These are phyloP conservation scores for Metallyticus violacea DNA, from an alignment of 2,888 invertebrate species.

Conservation along the genomic window DNA sequence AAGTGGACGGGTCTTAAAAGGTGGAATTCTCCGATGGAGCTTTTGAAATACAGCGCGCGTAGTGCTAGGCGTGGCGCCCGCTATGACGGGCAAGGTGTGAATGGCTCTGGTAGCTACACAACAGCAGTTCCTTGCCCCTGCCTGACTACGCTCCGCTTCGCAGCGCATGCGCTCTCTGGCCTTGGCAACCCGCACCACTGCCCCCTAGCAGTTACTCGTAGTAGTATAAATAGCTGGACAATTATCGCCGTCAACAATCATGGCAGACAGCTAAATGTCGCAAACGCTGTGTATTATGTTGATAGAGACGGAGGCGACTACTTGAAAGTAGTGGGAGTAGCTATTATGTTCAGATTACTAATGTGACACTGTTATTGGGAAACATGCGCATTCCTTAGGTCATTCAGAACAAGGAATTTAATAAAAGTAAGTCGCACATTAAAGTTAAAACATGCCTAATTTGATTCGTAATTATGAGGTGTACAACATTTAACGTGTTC, in stretches of 20 bases:
- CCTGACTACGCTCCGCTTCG: background rate
- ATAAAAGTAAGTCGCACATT: too few species aligned
- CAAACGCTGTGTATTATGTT: too few species aligned
- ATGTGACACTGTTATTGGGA: too few species aligned
- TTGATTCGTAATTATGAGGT: too few species aligned
- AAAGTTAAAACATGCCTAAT: too few species aligned
- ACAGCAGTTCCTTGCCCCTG: conserved; percentile 20
- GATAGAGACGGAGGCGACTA: too few species aligned
- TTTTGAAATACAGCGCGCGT: background rate
- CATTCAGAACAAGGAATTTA: too few species aligned
- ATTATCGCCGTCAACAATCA: background rate
- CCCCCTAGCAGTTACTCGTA: background rate
- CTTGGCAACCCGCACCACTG: conserved; percentile 13
- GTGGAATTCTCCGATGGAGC: background rate
- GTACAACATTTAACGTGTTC: too few species aligned
- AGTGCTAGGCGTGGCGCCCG: background rate
- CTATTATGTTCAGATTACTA: too few species aligned
- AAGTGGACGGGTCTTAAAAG: background rate
- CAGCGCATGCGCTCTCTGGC: background rate
- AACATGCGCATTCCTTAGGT: too few species aligned
- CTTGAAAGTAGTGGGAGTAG: too few species aligned
- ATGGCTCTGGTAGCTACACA: background rate
- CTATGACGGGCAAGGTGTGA: background rate
- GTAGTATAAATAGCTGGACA: background rate
- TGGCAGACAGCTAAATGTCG: background rate